phyloP scores from a whole-genome alignment of 2,797 vertebrate species.

The Spinus olivaceus region DNA sequence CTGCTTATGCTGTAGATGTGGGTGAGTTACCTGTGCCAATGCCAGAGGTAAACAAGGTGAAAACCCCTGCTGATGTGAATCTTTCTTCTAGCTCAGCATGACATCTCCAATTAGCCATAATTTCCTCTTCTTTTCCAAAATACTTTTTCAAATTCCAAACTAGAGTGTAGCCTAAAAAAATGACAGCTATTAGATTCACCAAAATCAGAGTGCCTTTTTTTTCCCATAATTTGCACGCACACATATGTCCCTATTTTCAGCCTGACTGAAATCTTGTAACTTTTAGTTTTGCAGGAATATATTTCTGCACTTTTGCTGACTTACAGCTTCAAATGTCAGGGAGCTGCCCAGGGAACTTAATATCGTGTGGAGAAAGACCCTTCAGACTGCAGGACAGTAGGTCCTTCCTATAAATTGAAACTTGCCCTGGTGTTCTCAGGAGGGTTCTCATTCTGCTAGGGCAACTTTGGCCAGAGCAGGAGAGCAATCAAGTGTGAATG shows the following conservation, averaged over 20 bases:
- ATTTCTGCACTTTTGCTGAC: background rate
- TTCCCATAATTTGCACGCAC: fast-evolving
- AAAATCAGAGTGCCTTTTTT: background rate
- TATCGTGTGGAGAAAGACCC: background rate
- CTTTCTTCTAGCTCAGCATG: background rate
- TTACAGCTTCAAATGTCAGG: background rate
- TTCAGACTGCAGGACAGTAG: background rate
- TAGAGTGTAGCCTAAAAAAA: background rate
- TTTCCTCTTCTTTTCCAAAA: background rate
- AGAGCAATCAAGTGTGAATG: background rate
- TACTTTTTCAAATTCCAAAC: background rate
- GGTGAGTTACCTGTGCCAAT: background rate
- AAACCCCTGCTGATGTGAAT: background rate
- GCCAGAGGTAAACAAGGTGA: background rate
- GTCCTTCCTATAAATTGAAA: background rate
- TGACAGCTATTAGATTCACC: background rate
- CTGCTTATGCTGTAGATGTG: background rate
- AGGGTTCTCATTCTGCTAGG: background rate
- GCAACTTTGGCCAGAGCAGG: background rate
- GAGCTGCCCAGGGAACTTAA: background rate
- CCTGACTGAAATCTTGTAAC: background rate
- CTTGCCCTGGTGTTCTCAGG: background rate
- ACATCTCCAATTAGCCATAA: background rate
- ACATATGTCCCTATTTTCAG: background rate
- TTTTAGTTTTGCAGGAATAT: background rate